Evolutionary conservation across 2,888 invertebrate species (phyloP), one percentile per base, ranked within the genome.

Genomic region (Maniola hyperantus): DNA sequence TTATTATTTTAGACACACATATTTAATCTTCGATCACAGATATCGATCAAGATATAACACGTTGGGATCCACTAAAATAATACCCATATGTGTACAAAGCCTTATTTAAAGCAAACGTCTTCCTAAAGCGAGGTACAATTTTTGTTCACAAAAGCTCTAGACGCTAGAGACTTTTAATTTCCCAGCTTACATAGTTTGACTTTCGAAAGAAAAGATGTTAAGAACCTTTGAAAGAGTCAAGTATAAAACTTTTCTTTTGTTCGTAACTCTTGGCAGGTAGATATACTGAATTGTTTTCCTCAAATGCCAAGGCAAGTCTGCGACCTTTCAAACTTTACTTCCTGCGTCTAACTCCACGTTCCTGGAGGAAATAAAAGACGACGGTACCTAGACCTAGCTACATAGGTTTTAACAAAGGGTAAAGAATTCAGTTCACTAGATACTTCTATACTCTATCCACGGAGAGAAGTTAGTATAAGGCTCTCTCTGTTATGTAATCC

Each of bases 281-380:
- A 13, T 53, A 51, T 53, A 42, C 20, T 42, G 51, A 53, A 61
- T 66, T 69, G 63, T 69, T 69, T 67, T 71, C 66, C 59, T 64
- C 55, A 66, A 72, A 72, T 72, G 68, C 66, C 72, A 68, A 71
- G 72, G 69, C 64, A 44, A 70, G 57, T 60, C 55, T 63, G 58
- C 61, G 63, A 60, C 69, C 71, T 72, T 67, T 68, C 34, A 54
- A 44, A 63, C 42, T 59, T 53, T 58, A 65, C 65, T 63, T 65
- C 44, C 65, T 51, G 61, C 34, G 48, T 65, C 65, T 67, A 65
- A 67, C 59, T 63, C 51, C 44, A 63, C 44, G 55, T 55, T 65
- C 42, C 13, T 36, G 42, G 57, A 53, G 57, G 48, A 36, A 48
- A 48, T 44, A 20, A 44, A 53, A 53, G 13, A 6, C 5, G 33